Percentiles rank a stretch among this genome's conserved stretches.
Conservation (phyloP, 1,140 invertebrate genomes). For the Ridgeia piscesae region DNA sequence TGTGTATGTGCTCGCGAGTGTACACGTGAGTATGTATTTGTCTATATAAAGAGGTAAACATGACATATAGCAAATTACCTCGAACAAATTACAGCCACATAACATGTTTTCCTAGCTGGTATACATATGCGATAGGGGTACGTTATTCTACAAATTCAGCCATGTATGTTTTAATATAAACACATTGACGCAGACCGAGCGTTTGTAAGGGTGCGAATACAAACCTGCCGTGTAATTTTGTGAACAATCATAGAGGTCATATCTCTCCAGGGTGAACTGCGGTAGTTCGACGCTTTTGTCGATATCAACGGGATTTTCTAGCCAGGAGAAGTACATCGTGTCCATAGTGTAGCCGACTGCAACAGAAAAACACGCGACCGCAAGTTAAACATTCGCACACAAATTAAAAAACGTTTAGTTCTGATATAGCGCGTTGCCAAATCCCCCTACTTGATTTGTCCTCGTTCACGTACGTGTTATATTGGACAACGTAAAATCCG, state of each 20-base stretch:
- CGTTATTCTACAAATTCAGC: background rate
- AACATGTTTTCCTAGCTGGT: no score
- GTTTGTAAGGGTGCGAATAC: background rate
- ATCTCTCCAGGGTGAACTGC: slow-evolving; percentile 27
- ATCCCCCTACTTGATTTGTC: no score
- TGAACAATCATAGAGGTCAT: slow-evolving; percentile 25
- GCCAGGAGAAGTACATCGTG: slow-evolving; percentile 30
- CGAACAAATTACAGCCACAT: no score
- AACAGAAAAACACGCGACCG: background rate
- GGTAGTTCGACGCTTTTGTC: slow-evolving; percentile 29
- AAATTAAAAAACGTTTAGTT: no score
- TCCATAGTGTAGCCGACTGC: slow-evolving; percentile 32
- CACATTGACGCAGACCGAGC: background rate
- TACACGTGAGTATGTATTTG: no score
- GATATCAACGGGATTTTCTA: slow-evolving; percentile 26
- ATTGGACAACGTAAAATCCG: no score
- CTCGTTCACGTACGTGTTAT: no score
- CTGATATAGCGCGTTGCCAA: no score
- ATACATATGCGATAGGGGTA: background rate
- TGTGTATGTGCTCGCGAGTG: no score
- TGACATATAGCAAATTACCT: no score
- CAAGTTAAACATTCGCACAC: background rate
- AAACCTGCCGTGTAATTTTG: slow-evolving; percentile 33
- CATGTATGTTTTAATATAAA: background rate
- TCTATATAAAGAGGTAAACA: no score